These are phyloP conservation scores for Panzeria rudis DNA, from an alignment of 2,888 invertebrate species.

Conservation along the genomic window DNA sequence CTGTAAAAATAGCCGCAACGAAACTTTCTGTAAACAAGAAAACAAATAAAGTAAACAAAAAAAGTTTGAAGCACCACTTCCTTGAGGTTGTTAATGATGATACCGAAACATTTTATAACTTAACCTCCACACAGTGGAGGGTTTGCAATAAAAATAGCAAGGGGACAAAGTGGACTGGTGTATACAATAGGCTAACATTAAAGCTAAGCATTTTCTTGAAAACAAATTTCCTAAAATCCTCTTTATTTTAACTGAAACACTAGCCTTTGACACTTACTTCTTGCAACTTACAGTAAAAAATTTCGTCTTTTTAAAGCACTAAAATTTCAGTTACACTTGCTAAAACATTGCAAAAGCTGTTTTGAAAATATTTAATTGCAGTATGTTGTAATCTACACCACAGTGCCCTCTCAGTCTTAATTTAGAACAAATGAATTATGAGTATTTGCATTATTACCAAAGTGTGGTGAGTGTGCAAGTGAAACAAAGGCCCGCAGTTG, in stretches of 20 bases:
- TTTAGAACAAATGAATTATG: slow-evolving; percentile 26
- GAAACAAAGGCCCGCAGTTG: slow-evolving; percentile 30
- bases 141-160: not conserved
- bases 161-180: no score
- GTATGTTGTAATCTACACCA: not conserved
- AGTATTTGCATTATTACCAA: not conserved
- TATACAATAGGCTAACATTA: no score
- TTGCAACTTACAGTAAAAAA: no score
- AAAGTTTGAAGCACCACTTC: slow-evolving; percentile 46
- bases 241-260: no score
- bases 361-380: not conserved
- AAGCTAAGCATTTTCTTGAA: no score
- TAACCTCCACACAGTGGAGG: slow-evolving; percentile 21
- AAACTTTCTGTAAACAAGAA: slow-evolving; percentile 30
- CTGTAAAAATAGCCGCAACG: not conserved
- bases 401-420: not conserved
- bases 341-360: not conserved
- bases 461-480: not conserved
- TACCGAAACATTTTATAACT: slow-evolving; percentile 28
- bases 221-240: no score
- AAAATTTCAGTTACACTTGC: not conserved
- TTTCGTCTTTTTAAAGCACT: not conserved
- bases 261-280: no score
- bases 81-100: slow-evolving; percentile 47
- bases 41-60: slow-evolving; percentile 17